Base-by-base conservation (phyloP, 2,888 invertebrate species). In the Acutogordius australiensis region DNA sequence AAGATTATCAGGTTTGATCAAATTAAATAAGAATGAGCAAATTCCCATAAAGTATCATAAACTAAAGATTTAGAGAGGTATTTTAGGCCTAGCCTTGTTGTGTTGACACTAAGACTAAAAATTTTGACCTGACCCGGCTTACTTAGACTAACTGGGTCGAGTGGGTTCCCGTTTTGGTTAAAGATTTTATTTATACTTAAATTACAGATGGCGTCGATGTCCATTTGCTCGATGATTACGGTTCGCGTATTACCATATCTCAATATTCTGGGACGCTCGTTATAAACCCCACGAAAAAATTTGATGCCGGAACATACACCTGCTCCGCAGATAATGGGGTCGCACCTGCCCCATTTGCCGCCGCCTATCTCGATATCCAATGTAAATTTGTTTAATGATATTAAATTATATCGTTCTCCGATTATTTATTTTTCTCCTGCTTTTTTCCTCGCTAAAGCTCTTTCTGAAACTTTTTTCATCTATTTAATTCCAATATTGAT, bases 281-380 rank as follows among this genome's bases (percentile, higher is more conserved):
- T n/a, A 57, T 57, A 4, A 57, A 30, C 23, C 58, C 58, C 13
- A 30, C 30, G 8, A 57, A 57, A 57, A 57, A 30, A 57, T 18
- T 18, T 2, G 58, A 57, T 30, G 4, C 28, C 29, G 58, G 29
- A 8, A 27, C 13, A 28, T 57, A 29, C 29, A n/a, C 58, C 13
- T 57, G 58, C 26, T 26, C 8, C 13, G 28, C 58, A 27, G 8
- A 28, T 8, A 57, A 57, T 29, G 29, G 29, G 2, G 29, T 28
- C 30, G 4, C 28, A 8, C 58, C 58, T 4, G 18, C 4, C 2
- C 28, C 28, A 4, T 8, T 2, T 2, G 29, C 28, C 26, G 8
- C 18, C 28, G 58, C 58, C 30, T 57, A 57, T 57, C 58, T 57
- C 8, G 29, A 57, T 23, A 30, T 57, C 8, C 30, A 29, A 29